These are phyloP conservation scores for Lagocephalus sceleratus DNA, from an alignment of 2,797 vertebrate species.

Conservation along the genomic window DNA sequence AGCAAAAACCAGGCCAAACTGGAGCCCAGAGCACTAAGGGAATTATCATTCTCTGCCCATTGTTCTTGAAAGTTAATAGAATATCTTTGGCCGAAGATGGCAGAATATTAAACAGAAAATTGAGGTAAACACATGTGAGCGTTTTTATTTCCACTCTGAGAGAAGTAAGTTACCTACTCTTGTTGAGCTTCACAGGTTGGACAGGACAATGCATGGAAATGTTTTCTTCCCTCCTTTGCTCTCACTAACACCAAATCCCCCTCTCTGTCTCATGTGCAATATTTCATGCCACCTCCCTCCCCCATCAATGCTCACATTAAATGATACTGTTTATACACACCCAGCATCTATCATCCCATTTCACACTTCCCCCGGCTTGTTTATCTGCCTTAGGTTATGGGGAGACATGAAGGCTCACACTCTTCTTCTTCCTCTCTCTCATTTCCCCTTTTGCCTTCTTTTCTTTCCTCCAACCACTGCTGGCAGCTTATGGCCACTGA, in stretches of 20 bases:
- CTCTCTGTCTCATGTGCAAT: slow-evolving; percentile 50
- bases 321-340: slow-evolving; percentile 74
- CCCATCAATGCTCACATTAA: slow-evolving; percentile 60
- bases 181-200: slow-evolving; percentile 53
- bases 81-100: too few species aligned
- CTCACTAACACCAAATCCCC: slow-evolving; percentile 30
- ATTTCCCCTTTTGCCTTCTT: slow-evolving; percentile 40
- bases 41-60: slow-evolving; percentile 33
- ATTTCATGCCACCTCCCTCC: slow-evolving; percentile 60
- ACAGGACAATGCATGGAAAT: slow-evolving; percentile 35
- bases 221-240: slow-evolving; percentile 24
- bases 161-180: slow-evolving; percentile 34
- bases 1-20: slow-evolving; percentile 23
- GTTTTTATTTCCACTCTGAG: slow-evolving; percentile 12
- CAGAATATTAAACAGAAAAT: slow-evolving; percentile 4
- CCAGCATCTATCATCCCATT: slow-evolving; percentile 74
- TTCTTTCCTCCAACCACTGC: slow-evolving; percentile 53
- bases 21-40: slow-evolving; percentile 36
- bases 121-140: slow-evolving; percentile 34
- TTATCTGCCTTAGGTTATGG: slow-evolving; percentile 70
- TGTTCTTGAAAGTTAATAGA: too few species aligned
- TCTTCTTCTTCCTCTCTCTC: slow-evolving; percentile 39
- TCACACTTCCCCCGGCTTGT: slow-evolving; percentile 72
- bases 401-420: slow-evolving; percentile 66
- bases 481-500: slow-evolving; percentile 65